Base-by-base conservation (phyloP, 1,140 invertebrate species). In the Coptotermes formosanus region DNA sequence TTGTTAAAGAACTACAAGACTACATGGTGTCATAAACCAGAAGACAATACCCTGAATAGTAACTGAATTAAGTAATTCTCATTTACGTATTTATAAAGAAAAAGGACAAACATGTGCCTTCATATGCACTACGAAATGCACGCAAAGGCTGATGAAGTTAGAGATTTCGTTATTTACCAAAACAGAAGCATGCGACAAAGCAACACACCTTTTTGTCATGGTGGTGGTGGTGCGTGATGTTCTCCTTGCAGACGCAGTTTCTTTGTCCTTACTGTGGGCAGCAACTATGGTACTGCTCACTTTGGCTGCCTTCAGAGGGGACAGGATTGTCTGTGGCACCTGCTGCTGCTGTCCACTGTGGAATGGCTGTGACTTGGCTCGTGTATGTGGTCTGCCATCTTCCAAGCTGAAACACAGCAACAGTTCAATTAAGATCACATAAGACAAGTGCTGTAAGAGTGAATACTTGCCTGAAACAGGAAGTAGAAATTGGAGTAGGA, bases 281-380 rank as follows among this genome's bases (percentile, higher is more conserved):
- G 88, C 87, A 81, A 86, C 85, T 23, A 88, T 88, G 48, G 82
- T 87, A 86, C 81, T 82, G 85, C 85, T 88, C 88, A 88, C 86
- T 88, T 82, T 88, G 86, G 84, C 89, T 89, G 83, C 88, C 88
- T 88, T 89, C 87, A 85, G 88, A 86, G 88, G 90, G 86, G 81
- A 89, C 84, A 86, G 88, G 85, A 87, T 88, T 87, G 48, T 85
- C n/a, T 32, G 85, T 82, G 45, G 86, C 86, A 87, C 81, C 90
- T 90, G 83, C 89, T 88, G 88, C 86, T 89, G 88, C 90, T 90
- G 48, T 91, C 88, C 84, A 90, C 87, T 86, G 90, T 90, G 87
- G 91, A 92, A 45, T 89, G 91, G 88, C 91, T 92, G 87, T 85
- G 90, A 90, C 88, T 86, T 86, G 32, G 85, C 82, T 64, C 84